Base-by-base conservation (phyloP, 2,113 vertebrate genomes). In the Dolichallabes microphthalmus region DNA sequence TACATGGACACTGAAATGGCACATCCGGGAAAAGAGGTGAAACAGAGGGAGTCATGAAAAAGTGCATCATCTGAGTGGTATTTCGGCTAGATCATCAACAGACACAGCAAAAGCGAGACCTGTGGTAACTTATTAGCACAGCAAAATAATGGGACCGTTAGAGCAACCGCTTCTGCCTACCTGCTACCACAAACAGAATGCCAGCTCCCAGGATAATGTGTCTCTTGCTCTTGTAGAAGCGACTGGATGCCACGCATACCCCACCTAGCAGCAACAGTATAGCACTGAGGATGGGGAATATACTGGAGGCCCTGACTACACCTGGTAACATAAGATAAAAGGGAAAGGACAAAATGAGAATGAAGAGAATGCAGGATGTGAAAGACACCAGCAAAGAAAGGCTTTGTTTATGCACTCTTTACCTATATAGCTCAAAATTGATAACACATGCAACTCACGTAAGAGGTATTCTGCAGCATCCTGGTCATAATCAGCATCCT, bases 271-370 rank as follows among this genome's bases (percentile, higher is more conserved):
- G 92, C 88, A 98, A 94, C 90, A 98, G 94, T 45, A 95, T 96
- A 86, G 97, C 97, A 61, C 97, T 98, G 88, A 98, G 96, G 92
- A 98, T 98, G 35, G 97, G 97, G 91, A 98, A 98, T 93, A 98
- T 96, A 91, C 97, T 98, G 90, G 97, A 98, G 82, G 97, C 97
- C 61, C 97, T 95, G 64, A 98, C 97, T 82, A 98, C 96, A 86
- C 97, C 97, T 98, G 92, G n/a, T 61, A 11, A 79, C 0, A 45
- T 20, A 5, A 19, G 84, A 10, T 66, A 6, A 63, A 64, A 82
- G 60, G 88, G 88, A 30, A 39, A n/a, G 19, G 3, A 32, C 9
- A 60, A 64, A 73, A 58, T 35, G 22, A 57, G 8, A 60, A 22
- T 10, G 61, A 30, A 73, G n/a, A 4, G 58, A 0, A 75, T 45